Evolutionary conservation across 2,888 invertebrate genomes (phyloP).

Genomic region (Miltochrista miniata): DNA sequence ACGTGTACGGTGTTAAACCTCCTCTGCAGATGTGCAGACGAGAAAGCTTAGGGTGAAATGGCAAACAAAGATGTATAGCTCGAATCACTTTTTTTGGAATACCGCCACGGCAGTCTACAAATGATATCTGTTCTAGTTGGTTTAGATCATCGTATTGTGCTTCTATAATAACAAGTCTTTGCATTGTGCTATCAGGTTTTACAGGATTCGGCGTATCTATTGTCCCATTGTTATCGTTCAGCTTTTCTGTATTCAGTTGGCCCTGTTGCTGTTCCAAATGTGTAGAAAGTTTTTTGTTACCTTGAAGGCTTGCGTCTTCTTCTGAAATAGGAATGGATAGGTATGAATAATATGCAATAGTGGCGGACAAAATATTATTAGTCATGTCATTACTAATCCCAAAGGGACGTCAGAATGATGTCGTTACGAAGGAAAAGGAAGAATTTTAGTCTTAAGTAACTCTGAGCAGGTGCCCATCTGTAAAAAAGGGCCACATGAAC

Average conservation of each 20-base stretch:
- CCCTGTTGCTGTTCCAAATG: neutral
- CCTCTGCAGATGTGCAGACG: constrained; percentile 45
- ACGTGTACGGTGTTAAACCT: constrained; percentile 27
- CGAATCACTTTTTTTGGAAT: constrained; percentile 46
- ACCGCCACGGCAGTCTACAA: constrained; percentile 25
- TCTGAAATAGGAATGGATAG: constrained; percentile 1
- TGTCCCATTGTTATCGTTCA: neutral
- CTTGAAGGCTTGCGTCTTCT: neutral
- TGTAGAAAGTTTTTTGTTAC: neutral
- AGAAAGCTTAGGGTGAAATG: constrained; percentile 48
- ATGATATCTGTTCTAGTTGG: constrained; percentile 46
- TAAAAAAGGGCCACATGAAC: too few species aligned
- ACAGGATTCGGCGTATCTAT: neutral
- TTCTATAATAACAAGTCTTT: constrained; percentile 17
- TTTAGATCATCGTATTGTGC: constrained; percentile 43
- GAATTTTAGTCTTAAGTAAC: too few species aligned
- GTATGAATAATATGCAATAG: too few species aligned
- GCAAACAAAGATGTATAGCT: constrained; percentile 46
- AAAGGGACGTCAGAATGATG: too few species aligned
- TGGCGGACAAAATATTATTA: too few species aligned
- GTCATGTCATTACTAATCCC: too few species aligned
- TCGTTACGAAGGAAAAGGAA: too few species aligned
- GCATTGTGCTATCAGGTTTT: neutral
- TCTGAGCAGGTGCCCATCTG: too few species aligned
- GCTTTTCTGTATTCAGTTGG: neutral